A percentile compares a stretch with the other conserved stretches of the same genome.
Evolutionary conservation across 1,140 invertebrate genomes (phyloP).

Genomic region (Trigoniulus corallinus): DNA sequence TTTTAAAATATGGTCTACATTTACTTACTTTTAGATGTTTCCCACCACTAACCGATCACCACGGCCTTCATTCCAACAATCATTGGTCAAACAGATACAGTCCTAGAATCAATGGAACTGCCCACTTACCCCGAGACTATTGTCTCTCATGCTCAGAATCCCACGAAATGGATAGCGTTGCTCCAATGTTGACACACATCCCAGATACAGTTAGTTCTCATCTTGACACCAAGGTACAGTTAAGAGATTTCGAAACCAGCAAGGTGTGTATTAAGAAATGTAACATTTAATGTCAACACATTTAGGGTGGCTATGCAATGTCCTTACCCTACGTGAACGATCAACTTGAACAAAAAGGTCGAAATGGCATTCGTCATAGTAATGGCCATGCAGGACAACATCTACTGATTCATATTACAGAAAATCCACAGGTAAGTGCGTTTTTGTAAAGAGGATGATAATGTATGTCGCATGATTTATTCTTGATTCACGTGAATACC

Average conservation of each 20-base stretch:
- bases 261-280: not conserved
- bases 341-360: not conserved
- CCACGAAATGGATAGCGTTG: conserved; percentile 26
- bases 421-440: not conserved
- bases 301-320: not conserved
- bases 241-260: not conserved
- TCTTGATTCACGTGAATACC: no score
- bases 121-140: conserved; percentile 9
- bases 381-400: not conserved
- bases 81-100: conserved; percentile 10
- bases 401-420: not conserved
- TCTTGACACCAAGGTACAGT: conserved; percentile 31
- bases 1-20: not conserved
- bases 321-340: no score
- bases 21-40: conserved; percentile 16
- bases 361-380: not conserved
- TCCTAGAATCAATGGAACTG: conserved; percentile 16
- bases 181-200: conserved; percentile 19
- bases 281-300: not conserved
- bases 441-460: not conserved
- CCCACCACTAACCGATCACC: conserved; percentile 20
- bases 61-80: conserved; percentile 21
- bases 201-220: conserved; percentile 18
- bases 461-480: no score
- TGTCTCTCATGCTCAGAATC: conserved; percentile 11